These are phyloP conservation scores for Alligator sinensis DNA, from an alignment of 2,113 vertebrate genomes.

Conservation along the genomic window DNA sequence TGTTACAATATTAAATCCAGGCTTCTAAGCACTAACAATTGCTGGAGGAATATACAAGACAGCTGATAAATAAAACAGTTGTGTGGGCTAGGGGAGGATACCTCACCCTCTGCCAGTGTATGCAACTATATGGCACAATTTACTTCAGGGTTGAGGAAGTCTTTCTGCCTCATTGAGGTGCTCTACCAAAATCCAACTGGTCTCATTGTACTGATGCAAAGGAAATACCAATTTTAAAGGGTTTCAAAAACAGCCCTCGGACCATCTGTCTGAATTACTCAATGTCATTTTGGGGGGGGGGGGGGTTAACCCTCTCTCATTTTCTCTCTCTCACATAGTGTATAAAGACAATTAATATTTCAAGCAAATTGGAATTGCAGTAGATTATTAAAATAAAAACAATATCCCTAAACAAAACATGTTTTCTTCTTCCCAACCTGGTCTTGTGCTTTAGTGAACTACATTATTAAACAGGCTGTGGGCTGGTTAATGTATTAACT, in stretches of 20 bases:
- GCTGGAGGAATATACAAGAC: background rate
- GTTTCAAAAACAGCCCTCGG: background rate
- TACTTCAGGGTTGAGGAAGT: background rate
- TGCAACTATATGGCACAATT: background rate
- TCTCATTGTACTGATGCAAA: background rate
- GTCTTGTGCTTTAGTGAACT: background rate
- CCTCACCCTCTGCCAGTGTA: background rate
- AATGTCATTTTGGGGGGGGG: no score
- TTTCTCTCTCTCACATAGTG: background rate
- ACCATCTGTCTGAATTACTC: background rate
- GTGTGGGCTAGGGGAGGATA: background rate
- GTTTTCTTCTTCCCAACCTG: background rate
- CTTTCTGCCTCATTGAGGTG: background rate
- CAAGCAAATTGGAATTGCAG: background rate
- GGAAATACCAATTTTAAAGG: background rate
- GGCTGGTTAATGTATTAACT: background rate
- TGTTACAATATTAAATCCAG: background rate
- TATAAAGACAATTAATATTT: background rate
- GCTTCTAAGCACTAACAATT: background rate
- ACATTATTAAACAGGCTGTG: background rate
- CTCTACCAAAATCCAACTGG: background rate
- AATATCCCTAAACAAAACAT: background rate
- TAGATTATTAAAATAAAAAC: conserved; percentile 8
- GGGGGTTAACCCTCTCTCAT: background rate
- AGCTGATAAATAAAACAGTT: background rate